phyloP scores from a whole-genome alignment of 2,797 vertebrate genomes.

The Sciaenops ocellatus region DNA sequence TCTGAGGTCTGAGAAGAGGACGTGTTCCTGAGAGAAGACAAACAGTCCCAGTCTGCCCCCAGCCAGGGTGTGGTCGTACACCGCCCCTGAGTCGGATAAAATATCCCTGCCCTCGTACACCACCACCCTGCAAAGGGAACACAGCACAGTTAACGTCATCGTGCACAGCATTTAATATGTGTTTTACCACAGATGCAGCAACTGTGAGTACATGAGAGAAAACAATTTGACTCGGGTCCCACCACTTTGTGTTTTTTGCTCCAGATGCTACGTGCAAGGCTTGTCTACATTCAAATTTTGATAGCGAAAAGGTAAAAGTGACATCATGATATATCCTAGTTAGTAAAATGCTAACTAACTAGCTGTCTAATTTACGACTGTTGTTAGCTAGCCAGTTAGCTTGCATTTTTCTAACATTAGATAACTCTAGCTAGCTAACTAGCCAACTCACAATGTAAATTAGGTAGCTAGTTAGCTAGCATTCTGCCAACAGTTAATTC shows the following conservation, averaged over 20 bases:
- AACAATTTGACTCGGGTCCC: background rate
- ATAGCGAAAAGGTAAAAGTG: too few relatives aligned
- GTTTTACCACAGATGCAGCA: background rate
- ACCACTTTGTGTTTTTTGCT: too few relatives aligned
- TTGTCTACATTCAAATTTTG: too few relatives aligned
- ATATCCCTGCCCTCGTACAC: conserved; percentile 95
- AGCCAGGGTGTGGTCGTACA: conserved; percentile 95
- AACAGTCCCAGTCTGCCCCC: conserved; percentile 96
- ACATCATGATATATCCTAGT: too few relatives aligned
- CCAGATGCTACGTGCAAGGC: too few relatives aligned
- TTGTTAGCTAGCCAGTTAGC: too few relatives aligned
- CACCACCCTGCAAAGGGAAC: conserved; percentile 86
- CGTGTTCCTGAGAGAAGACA: conserved; percentile 98
- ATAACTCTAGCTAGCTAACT: too few relatives aligned
- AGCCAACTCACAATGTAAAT: too few relatives aligned
- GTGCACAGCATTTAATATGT: background rate
- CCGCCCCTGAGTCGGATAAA: conserved; percentile 94
- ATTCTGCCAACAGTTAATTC: too few relatives aligned
- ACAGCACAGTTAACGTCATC: conserved; percentile 4
- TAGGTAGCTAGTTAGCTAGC: too few relatives aligned
- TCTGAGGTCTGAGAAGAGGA: conserved; percentile 97
- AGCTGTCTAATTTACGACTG: too few relatives aligned
- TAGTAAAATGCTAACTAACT: background rate
- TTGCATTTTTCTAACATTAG: too few relatives aligned
- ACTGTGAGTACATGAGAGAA: background rate